Conservation (phyloP, 1,140 invertebrate genomes). For the Sarcophaga bullata region DNA sequence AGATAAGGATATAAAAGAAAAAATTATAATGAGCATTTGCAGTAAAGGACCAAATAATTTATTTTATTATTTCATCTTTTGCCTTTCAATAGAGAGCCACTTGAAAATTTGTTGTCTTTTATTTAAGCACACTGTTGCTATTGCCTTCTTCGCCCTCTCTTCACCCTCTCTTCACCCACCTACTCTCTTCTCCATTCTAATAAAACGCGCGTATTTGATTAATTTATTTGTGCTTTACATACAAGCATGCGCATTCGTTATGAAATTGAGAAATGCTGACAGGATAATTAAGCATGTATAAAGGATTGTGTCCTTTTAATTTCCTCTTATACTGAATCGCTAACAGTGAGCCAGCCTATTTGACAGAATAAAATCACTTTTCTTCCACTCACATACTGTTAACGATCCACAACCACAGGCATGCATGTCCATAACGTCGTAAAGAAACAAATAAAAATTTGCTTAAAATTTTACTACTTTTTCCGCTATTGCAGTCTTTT, state of each 20-base stretch:
- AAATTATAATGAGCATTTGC: too few relatives aligned
- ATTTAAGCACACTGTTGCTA: constrained; percentile 26
- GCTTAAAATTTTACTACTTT: too few relatives aligned
- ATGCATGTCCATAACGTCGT: too few relatives aligned
- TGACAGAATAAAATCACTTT: too few relatives aligned
- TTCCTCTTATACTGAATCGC: not conserved
- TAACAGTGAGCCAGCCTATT: too few relatives aligned
- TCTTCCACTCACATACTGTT: too few relatives aligned
- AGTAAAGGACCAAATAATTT: too few relatives aligned
- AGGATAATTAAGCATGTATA: constrained; percentile 5
- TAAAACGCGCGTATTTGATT: constrained; percentile 34
- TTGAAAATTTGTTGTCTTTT: constrained; percentile 32
- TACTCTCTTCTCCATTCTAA: constrained; percentile 14
- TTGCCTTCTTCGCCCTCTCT: not conserved
- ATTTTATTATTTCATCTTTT: too few relatives aligned
- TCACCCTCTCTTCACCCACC: not conserved
- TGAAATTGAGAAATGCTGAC: not conserved
- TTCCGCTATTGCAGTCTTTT: too few relatives aligned
- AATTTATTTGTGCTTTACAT: not conserved
- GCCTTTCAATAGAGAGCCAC: not conserved
- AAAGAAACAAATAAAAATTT: too few relatives aligned
- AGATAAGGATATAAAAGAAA: too few relatives aligned
- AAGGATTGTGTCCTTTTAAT: not conserved
- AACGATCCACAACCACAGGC: too few relatives aligned
- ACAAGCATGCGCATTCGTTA: constrained; percentile 5